These are phyloP conservation scores for Parus major DNA, from an alignment of 2,113 vertebrate species.

Conservation along the genomic window DNA sequence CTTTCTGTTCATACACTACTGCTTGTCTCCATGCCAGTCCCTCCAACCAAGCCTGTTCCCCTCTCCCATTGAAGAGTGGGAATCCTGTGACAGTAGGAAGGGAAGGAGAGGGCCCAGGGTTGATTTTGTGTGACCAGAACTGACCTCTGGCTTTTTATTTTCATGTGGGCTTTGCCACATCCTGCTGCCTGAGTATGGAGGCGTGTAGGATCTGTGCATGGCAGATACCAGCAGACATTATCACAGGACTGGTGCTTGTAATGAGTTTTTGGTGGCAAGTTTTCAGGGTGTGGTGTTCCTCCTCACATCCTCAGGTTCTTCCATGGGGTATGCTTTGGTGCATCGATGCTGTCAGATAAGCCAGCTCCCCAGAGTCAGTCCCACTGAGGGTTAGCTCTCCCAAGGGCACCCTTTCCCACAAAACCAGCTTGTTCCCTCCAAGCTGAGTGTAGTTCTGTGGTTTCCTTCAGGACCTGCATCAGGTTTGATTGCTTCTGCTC, in stretches of 20 bases:
- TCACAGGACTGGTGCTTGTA: not conserved
- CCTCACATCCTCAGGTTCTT: not conserved
- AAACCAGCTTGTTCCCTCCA: not conserved
- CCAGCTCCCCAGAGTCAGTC: not conserved
- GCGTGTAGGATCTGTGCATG: not conserved
- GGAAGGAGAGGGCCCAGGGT: not conserved
- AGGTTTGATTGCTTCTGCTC: not conserved
- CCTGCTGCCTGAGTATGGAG: not conserved
- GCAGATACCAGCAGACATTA: not conserved
- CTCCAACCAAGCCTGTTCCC: not conserved
- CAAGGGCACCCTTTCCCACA: not conserved
- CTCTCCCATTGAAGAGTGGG: not conserved
- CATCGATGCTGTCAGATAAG: not conserved
- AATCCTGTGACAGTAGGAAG: not conserved
- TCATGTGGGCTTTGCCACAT: not conserved
- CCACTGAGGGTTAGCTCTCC: not conserved
- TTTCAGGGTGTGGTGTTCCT: not conserved
- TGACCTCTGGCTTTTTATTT: not conserved
- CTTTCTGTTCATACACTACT: not conserved
- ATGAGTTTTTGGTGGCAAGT: not conserved
- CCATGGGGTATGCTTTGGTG: not conserved
- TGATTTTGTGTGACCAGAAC: not conserved
- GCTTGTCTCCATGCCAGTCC: not conserved
- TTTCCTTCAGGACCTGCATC: not conserved
- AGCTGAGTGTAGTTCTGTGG: not conserved